Conservation (phyloP, 2,797 vertebrate genomes). For the Takifugu rubripes region DNA sequence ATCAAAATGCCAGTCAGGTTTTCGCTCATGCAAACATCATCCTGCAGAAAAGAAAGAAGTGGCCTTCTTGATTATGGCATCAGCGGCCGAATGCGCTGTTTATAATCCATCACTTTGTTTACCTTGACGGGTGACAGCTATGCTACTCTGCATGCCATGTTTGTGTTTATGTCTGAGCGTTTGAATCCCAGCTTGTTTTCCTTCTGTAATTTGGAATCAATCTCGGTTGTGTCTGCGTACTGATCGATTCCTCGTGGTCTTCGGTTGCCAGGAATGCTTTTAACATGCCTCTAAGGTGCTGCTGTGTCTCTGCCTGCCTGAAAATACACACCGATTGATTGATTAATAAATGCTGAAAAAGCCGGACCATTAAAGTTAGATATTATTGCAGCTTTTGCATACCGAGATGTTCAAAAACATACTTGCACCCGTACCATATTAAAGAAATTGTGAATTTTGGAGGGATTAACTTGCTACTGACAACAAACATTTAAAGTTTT, state of each 20-base stretch:
- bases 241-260: constrained; percentile 1
- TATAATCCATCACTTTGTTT: constrained; percentile 49
- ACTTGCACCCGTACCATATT: too few relatives aligned
- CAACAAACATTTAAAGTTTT: too few relatives aligned
- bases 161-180: constrained; percentile 5
- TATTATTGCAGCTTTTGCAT: too few relatives aligned
- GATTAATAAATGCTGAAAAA: too few relatives aligned
- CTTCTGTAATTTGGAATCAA: constrained; percentile 8
- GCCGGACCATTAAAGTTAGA: too few relatives aligned
- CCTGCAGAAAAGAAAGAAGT: constrained; percentile 7
- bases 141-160: constrained; percentile 3
- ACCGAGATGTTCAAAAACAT: too few relatives aligned
- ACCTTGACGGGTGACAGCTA: constrained; percentile 31
- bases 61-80: constrained; percentile 30
- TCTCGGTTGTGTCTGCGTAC: neutral
- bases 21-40: neutral
- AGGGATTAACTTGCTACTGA: too few relatives aligned
- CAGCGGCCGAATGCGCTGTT: constrained; percentile 19
- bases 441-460: too few relatives aligned
- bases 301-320: constrained; percentile 1
- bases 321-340: neutral
- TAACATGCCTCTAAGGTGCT: neutral
- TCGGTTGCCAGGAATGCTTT: too few relatives aligned
- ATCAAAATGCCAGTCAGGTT: constrained; percentile 2
- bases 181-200: constrained; percentile 1